Base-by-base conservation (phyloP, 2,888 invertebrate species). In the Subacronicta megacephala region DNA sequence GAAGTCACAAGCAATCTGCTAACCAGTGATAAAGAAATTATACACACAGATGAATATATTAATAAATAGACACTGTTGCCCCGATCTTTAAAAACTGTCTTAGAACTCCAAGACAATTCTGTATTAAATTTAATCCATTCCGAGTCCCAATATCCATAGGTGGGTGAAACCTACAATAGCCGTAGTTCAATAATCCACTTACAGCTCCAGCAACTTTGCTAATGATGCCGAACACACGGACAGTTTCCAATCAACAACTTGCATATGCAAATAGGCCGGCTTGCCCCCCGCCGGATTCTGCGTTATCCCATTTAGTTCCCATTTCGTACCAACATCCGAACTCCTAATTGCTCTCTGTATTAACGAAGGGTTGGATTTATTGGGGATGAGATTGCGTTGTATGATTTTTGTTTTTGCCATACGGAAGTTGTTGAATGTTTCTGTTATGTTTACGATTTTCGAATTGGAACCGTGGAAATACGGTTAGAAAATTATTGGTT, bases 321-420 rank as follows among this genome's bases (percentile, higher is more conserved):
- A 81, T 82, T 83, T 80, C 72, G 75, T 71, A 70, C 62, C 71
- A 68, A 78, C 80, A 83, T 77, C 78, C 79, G 72, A 65, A 55
- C 64, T 69, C 73, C 82, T 84, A 84, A 84, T 84, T 84, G 81
- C 76, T 72, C 65, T 75, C 75, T 73, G 72, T 80, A 77, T 76
- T 77, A 78, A 68, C 80, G 75, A 76, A 76, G 76, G 82, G 77
- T 75, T 58, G 68, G 73, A 80, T 83, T 82, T 81, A 80, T 82
- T 57, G 68, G 62, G 66, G 65, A 72, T 45, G 52, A 62, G 69
- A 74, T 76, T 78, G 71, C 69, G 68, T 72, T 74, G 72, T 77
- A 69, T 36, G 37, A 41, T 40, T 47, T 47, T 70, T 50, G 55
- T 51, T 75, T 72, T 63, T 50, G 49, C 52, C 42, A 63, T 38